Evolutionary conservation across 2,888 invertebrate species (phyloP), one percentile per base, ranked within the genome.

Genomic region (Leptinotarsa juncta): DNA sequence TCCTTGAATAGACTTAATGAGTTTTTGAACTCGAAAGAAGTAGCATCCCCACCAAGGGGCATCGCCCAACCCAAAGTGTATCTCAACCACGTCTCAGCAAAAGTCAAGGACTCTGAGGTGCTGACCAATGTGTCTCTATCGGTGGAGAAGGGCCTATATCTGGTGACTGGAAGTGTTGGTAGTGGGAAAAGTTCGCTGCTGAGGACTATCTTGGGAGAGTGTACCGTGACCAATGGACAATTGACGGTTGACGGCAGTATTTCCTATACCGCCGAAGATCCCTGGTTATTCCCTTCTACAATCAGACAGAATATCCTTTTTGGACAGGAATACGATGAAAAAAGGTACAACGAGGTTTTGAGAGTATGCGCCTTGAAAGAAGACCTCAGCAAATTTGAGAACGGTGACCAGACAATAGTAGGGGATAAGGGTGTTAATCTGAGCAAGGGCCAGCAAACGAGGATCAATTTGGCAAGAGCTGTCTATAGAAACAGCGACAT

Each of bases 361-460:
- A 78, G 80, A 3, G 88, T 88, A 1, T 90, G 90, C 79, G 89
- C 89, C 18, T 83, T 91, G 67, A 85, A 87, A 67, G 82, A 86
- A 81, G 93, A 93, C 83, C 85, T 93, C 71, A 87, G 82, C 14
- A 78, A 80, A 10, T 81, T 88, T 65, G 81, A 84, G 14, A 77
- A 84, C 48, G 85, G 85, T 1, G 88, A 88, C 73, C 79, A 80
- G 84, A 93, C 92, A 0, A 83, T 91, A 65, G 90, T 93, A 3
- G 92, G 93, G 4, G 92, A 93, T 79, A 88, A 91, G 70, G 93
- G 93, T 4, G 89, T 91, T 12, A 90, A 90, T 78, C 85, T 93
- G 67, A 91, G 91, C 82, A 92, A 92, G 67, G 92, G 92, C 23
- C 93, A 85, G 72, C 84, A 85, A 81, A 80, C 84, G 12, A 79